Base-by-base conservation (phyloP, 1,140 invertebrate genomes). In the Macrosteles quadrilineatus region DNA sequence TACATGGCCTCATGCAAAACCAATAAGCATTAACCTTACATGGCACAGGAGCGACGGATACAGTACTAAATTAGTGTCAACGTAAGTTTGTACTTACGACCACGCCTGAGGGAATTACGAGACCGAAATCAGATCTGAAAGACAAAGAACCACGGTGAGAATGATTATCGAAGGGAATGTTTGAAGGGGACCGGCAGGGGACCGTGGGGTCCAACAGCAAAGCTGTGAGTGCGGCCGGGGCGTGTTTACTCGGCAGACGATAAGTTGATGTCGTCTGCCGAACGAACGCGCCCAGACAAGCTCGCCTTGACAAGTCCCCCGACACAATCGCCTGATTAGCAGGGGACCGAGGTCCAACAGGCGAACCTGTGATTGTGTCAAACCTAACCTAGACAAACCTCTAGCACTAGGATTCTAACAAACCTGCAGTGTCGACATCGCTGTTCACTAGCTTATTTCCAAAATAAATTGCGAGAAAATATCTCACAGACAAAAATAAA, bases 61-160 rank as follows among this genome's bases (percentile, higher is more conserved):
- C 32, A 50, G 17, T 19, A 50, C 47, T 50, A 50, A 23, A 50
- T 50, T 50, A 50, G 47, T 36, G 32, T 50, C 47, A 50, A 50
- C 47, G 47, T 50, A 50, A 50, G 47, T 50, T 4, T 50, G 47
- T 50, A 50, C 47, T 50, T 50, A 50, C 47, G 47, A 50, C 47
- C 17, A 50, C 47, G 17, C 4, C 21, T n/a, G 47, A 36, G 32
- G 32, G 14, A 36, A 6, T 36, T 11, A 50, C 47, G 47, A 50
- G 21, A 50, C 47, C 47, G 47, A 19, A 50, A 19, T 50, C 6
- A 19, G n/a, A 50, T 50, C 47, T 50, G 47, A 50, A 50, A 50
- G 17, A 50, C 21, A 50, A 50, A 50, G 17, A 50, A 50, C 17
- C 6, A 50, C 17, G 17, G 47, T 19, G 17, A 23, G 21, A 50